Percentiles rank a stretch among this genome's conserved stretches.
phyloP scores from a whole-genome alignment of 2,797 vertebrate genomes.

The Capromys pilorides region DNA sequence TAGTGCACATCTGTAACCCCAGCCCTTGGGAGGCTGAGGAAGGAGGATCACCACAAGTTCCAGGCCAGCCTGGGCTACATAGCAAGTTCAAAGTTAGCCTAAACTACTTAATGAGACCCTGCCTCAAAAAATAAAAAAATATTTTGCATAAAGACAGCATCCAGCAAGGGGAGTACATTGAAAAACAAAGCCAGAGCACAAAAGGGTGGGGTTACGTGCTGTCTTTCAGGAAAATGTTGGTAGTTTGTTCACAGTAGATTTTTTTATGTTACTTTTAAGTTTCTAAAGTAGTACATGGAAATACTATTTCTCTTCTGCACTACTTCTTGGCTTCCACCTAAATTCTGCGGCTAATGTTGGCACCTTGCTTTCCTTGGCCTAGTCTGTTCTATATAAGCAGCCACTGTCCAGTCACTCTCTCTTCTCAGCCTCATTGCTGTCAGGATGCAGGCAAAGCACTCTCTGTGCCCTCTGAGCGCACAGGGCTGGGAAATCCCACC shows the following conservation, averaged over 20 bases:
- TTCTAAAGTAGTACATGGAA: not conserved
- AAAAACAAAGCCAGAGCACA: not conserved
- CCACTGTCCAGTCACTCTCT: not conserved
- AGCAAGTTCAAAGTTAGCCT: not conserved
- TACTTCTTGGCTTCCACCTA: not conserved
- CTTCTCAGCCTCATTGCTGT: not conserved
- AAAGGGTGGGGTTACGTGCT: not conserved
- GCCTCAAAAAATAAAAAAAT: not conserved
- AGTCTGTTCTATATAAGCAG: not conserved
- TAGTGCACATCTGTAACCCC: not conserved
- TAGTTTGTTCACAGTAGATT: not conserved
- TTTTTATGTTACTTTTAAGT: not conserved
- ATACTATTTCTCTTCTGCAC: not conserved
- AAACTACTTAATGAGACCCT: not conserved
- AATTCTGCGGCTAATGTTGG: not conserved
- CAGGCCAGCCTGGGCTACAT: not conserved
- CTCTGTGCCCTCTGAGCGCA: not conserved
- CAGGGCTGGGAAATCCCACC: not conserved
- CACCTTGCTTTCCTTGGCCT: not conserved
- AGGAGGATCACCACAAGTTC: not conserved
- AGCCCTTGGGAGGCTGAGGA: not conserved
- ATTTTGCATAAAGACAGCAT: not conserved
- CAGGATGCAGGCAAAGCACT: not conserved
- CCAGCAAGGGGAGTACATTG: rapidly evolving
- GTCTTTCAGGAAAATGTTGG: not conserved